Evolutionary conservation across 2,888 invertebrate species (phyloP), one percentile per base, ranked within the genome.

Genomic region (Eilema caniola): DNA sequence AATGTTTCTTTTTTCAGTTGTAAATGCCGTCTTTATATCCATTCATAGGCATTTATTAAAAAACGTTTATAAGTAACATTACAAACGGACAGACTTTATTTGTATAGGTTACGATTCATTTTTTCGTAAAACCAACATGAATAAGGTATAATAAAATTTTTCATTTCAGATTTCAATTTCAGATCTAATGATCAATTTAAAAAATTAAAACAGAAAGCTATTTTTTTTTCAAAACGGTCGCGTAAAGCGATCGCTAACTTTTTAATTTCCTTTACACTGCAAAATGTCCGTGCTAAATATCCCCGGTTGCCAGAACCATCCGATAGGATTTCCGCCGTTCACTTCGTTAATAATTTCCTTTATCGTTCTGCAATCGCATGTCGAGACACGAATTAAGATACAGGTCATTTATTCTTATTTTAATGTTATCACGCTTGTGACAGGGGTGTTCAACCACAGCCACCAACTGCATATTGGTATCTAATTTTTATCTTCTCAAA

Each of bases 261-360:
- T 77, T 80, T 82, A 76, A 82, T 82, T 77, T 82, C 82, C 75
- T 79, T 61, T 66, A 65, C 66, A 71, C 68, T 66, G 72, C 69
- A 75, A 41, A 78, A 79, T 71, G 74, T 75, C 24, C 41, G 56
- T 66, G 62, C 70, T 73, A 76, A 76, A 80, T 73, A 73, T 83
- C 65, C 53, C 69, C 77, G 71, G 72, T 73, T 80, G 75, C 83
- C 78, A 82, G 78, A 74, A 69, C 67, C 72, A 72, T 75, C 76
- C 74, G 77, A 79, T 79, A 82, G 47, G 69, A 77, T 78, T 83
- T 76, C 76, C 79, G 77, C 72, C 73, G 74, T 80, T 75, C 73
- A 75, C 70, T 77, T 80, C 73, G 76, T 75, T 79, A 81, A 81
- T 81, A 79, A 83, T 81, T 83, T 81, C 77, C 79, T 77, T 77